phyloP scores from a whole-genome alignment of 2,113 vertebrate species.

The Aldabrachelys gigantea region DNA sequence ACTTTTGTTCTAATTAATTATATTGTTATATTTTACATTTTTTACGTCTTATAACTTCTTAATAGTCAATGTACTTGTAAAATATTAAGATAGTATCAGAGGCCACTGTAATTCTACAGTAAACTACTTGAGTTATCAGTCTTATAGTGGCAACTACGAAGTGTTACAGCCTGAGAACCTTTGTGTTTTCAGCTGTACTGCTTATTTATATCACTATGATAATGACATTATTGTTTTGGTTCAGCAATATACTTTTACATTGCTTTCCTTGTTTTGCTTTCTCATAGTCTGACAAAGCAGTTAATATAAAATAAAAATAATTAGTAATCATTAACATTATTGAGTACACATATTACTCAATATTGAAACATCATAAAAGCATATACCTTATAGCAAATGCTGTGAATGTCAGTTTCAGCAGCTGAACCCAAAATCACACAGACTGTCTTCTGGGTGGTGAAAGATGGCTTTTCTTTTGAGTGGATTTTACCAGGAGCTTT shows the following conservation, averaged over 20 bases:
- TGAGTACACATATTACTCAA: too few species aligned
- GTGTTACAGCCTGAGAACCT: neutral
- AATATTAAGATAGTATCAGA: neutral
- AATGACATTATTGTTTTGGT: neutral
- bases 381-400: neutral
- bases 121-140: neutral
- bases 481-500: neutral
- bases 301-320: neutral
- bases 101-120: neutral
- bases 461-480: neutral
- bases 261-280: neutral
- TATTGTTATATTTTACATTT: neutral
- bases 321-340: neutral
- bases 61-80: neutral
- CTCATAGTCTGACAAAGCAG: neutral
- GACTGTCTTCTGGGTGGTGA: neutral
- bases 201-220: neutral
- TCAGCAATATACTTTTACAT: neutral
- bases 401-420: neutral
- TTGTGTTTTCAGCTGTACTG: neutral
- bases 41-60: neutral
- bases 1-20: neutral
- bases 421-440: neutral
- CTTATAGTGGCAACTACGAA: neutral
- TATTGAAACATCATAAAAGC: neutral